Percentiles rank a stretch among this genome's conserved stretches.
Evolutionary conservation across 92 coral and sea anemone species (phyloP).

Genomic region (Epizoanthus rinbou): DNA sequence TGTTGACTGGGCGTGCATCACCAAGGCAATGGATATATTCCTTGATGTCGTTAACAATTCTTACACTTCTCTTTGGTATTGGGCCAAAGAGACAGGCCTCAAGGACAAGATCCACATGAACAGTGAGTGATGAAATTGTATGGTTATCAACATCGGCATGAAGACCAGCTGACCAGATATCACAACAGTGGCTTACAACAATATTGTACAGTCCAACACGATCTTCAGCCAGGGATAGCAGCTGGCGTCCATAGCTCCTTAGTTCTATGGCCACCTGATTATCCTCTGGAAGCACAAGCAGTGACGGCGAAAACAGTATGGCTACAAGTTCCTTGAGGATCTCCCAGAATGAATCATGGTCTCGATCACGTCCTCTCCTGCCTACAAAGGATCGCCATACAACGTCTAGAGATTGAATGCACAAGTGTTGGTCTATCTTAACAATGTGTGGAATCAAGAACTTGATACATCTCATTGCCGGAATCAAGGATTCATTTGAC

Average conservation of each 20-base stretch:
- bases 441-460: slow-evolving; percentile 69
- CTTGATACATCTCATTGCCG: slow-evolving; percentile 70
- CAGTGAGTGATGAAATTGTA: slow-evolving; percentile 7
- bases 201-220: slow-evolving; percentile 84
- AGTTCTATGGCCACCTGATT: slow-evolving; percentile 68
- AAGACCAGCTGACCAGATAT: slow-evolving; percentile 61
- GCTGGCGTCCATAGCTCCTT: slow-evolving; percentile 58
- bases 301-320: slow-evolving; percentile 71
- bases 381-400: slow-evolving; percentile 82
- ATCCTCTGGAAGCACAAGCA: slow-evolving; percentile 74
- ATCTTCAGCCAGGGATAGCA: slow-evolving; percentile 68
- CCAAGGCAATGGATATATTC: slow-evolving; percentile 76
- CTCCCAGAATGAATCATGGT: slow-evolving; percentile 76
- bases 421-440: slow-evolving; percentile 45
- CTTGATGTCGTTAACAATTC: slow-evolving; percentile 66
- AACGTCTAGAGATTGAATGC: slow-evolving; percentile 63
- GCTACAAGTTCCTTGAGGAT: slow-evolving; percentile 60
- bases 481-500: slow-evolving; percentile 63
- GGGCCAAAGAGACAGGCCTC: slow-evolving; percentile 86
- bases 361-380: slow-evolving; percentile 59
- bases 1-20: slow-evolving; percentile 55
- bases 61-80: slow-evolving; percentile 66
- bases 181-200: slow-evolving; percentile 77
- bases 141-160: background rate
- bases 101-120: slow-evolving; percentile 61